phyloP scores from a whole-genome alignment of 1,140 invertebrate genomes.

The Melipona quadrifasciata region DNA sequence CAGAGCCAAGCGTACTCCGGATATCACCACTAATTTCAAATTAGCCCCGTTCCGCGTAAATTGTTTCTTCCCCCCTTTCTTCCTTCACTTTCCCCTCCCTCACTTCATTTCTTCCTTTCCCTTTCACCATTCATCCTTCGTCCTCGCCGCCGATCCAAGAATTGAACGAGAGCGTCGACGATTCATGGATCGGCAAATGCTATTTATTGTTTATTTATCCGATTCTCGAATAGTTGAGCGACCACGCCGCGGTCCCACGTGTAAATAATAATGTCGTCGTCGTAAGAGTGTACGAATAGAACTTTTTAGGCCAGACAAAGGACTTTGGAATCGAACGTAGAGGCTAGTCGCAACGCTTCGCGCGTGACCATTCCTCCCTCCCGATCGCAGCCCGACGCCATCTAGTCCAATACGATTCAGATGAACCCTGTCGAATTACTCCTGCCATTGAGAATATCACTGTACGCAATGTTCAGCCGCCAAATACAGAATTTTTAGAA shows the following conservation, averaged over 20 bases:
- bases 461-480: slow-evolving; percentile 39
- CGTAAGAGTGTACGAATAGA: slow-evolving; percentile 35
- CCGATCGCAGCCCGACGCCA: slow-evolving; percentile 74
- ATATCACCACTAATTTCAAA: slow-evolving; percentile 68
- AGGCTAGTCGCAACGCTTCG: slow-evolving; percentile 70
- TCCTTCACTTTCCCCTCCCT: too few relatives aligned
- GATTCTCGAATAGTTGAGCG: slow-evolving; percentile 21
- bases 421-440: slow-evolving; percentile 43
- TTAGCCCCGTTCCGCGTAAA: background rate
- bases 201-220: slow-evolving; percentile 77
- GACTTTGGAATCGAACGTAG: slow-evolving; percentile 73
- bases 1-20: slow-evolving; percentile 74
- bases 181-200: slow-evolving; percentile 42
- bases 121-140: background rate
- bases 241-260: slow-evolving; percentile 19
- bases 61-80: background rate
- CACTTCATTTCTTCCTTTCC: background rate
- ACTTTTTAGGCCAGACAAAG: slow-evolving; percentile 24
- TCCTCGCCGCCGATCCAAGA: background rate
- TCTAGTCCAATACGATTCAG: slow-evolving; percentile 66
- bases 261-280: slow-evolving; percentile 64
- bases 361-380: slow-evolving; percentile 35
- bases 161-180: background rate
- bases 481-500: slow-evolving; percentile 46
- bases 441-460: slow-evolving; percentile 34